Base-by-base conservation (phyloP, 1,140 invertebrate species). In the Periplaneta americana region DNA sequence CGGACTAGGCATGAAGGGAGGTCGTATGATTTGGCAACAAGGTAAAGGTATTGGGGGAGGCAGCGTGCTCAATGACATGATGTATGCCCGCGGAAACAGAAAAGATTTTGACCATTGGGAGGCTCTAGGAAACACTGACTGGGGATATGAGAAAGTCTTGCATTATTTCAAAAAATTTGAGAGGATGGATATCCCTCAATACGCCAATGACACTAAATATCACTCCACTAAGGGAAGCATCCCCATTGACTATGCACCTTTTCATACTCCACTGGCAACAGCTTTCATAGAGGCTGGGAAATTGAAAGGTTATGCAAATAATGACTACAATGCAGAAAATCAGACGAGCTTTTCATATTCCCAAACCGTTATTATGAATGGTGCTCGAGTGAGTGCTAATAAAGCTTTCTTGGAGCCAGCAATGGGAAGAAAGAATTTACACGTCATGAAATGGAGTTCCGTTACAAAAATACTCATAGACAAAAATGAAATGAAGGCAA, bases 221-320 rank as follows among this genome's bases (percentile, higher is more conserved):
- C n/a, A n/a, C n/a, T n/a, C n/a, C n/a, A n/a, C n/a, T n/a, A 66
- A 83, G 74, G 84, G 84, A 74, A 80, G 79, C 34, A 79, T 84
- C 17, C 79, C 83, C n/a, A 76, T 84, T 0, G 76, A 83, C 36
- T 85, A 96, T 84, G 89, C 94, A 0, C 94, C 95, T 0, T 96
- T 95, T 93, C 89, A 93, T 32, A 95, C 94, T 0, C 95, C 95
- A 0, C 85, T 97, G 34, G 93, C 95, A 0, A 89, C 95, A 10
- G 93, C 95, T 0, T 97, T 97, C 85, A 87, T 97, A 0, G 93
- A 96, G 88, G 96, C 94, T 0, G 95, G 95, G 15, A 89, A 89
- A 84, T 94, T 96, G 87, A 87, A 97, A 75, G 93, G 93, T 1
- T 93, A 95, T 77, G 90, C 91, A 78, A 90, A 92, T 78, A 90